Evolutionary conservation across 1,140 invertebrate species (phyloP).

Genomic region (Ganaspis sp.): DNA sequence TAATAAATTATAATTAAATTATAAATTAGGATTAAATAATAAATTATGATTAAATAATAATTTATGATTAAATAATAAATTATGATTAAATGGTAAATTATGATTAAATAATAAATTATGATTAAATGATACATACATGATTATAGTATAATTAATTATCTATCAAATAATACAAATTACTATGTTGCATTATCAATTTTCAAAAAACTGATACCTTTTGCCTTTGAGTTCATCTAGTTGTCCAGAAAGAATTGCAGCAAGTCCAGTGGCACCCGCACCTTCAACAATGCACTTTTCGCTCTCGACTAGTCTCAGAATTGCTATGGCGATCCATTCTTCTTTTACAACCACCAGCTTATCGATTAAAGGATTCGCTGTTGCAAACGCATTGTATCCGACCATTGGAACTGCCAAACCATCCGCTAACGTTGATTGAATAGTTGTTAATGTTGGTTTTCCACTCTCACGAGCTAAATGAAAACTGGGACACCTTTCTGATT

Average conservation of each 20-base stretch:
- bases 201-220: slow-evolving; percentile 82
- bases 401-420: slow-evolving; percentile 94
- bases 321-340: slow-evolving; percentile 91
- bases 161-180: too few species aligned
- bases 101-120: too few species aligned
- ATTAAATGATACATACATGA: too few species aligned
- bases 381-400: slow-evolving; percentile 92
- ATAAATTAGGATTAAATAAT: too few species aligned
- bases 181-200: too few species aligned
- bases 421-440: slow-evolving; percentile 87
- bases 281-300: slow-evolving; percentile 95
- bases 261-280: slow-evolving; percentile 91
- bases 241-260: slow-evolving; percentile 91
- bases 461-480: slow-evolving; percentile 86
- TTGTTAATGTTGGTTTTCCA: slow-evolving; percentile 82
- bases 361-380: slow-evolving; percentile 84
- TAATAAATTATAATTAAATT: too few species aligned
- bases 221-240: slow-evolving; percentile 88
- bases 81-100: too few species aligned
- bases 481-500: slow-evolving; percentile 92
- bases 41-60: too few species aligned
- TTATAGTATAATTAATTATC: too few species aligned
- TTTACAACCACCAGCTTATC: slow-evolving; percentile 91
- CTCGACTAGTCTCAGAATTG: slow-evolving; percentile 91
- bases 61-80: too few species aligned